Percentiles rank a stretch among this genome's conserved stretches.
Evolutionary conservation across 2,888 invertebrate genomes (phyloP).

Genomic region (Clunio marinus): DNA sequence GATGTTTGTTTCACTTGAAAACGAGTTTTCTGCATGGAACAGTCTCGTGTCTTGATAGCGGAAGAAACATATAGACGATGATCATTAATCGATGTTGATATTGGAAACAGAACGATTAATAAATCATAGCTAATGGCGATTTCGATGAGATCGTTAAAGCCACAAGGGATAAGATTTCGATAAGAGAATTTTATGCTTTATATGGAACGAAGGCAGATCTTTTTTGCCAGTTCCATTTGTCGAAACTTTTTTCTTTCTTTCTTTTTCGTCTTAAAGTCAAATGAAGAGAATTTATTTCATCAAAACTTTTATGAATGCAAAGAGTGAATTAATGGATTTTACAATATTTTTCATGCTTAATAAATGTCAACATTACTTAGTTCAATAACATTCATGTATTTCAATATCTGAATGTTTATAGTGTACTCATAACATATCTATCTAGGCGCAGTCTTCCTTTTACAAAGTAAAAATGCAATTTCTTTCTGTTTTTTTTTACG

Average conservation of each 20-base stretch:
- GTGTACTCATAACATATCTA: constrained; percentile 15
- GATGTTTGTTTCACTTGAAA: not conserved
- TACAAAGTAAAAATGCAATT: constrained; percentile 4
- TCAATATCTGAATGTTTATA: not conserved
- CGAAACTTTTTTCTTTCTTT: too few relatives aligned
- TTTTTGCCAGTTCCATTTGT: too few relatives aligned
- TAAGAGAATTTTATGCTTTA: too few relatives aligned
- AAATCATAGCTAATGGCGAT: not conserved
- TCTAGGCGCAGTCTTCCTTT: constrained; percentile 10
- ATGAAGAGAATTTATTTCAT: too few relatives aligned
- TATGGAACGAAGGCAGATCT: too few relatives aligned
- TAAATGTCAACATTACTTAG: too few relatives aligned
- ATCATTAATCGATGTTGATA: not conserved
- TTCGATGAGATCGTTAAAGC: too few relatives aligned
- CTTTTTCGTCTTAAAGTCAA: too few relatives aligned
- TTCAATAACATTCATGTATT: not conserved
- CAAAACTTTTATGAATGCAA: too few relatives aligned
- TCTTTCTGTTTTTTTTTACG: not conserved
- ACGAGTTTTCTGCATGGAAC: not conserved
- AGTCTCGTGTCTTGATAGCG: not conserved
- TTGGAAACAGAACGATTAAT: not conserved
- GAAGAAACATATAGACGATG: not conserved
- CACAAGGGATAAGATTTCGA: too few relatives aligned
- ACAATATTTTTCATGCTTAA: too few relatives aligned
- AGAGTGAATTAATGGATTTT: too few relatives aligned